These are phyloP conservation scores for Lepidochitona cinerea DNA, from an alignment of 2,888 invertebrate genomes.

Conservation along the genomic window DNA sequence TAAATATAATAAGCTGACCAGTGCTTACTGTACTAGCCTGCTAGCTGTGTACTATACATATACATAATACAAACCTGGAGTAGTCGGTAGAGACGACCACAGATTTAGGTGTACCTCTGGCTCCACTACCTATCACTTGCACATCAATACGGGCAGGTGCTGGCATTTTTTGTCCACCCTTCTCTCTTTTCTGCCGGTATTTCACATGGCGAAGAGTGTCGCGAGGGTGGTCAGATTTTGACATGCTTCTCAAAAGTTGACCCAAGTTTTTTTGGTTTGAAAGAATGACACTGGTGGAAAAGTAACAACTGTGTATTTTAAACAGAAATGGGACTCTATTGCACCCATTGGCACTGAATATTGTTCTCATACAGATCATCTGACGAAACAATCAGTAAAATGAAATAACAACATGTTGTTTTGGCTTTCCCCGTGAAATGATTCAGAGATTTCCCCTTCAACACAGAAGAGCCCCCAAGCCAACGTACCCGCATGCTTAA, in stretches of 20 bases:
- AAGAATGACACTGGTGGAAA: not conserved
- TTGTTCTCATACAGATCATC: not conserved
- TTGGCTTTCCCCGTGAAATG: no score
- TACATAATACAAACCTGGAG: no score
- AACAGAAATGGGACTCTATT: no score
- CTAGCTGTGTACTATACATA: no score
- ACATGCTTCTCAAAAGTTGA: slow-evolving; percentile 11
- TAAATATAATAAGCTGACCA: no score
- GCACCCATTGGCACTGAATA: not conserved
- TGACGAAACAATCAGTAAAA: not conserved
- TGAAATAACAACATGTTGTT: no score
- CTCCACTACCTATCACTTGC: slow-evolving; percentile 43
- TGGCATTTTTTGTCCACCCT: slow-evolving; percentile 27
- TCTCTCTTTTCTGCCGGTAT: slow-evolving; percentile 17
- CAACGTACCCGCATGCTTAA: no score
- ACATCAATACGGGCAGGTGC: slow-evolving; percentile 36
- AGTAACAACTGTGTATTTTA: no score
- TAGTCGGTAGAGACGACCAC: slow-evolving; percentile 39
- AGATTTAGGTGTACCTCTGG: slow-evolving; percentile 30
- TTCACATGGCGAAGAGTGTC: slow-evolving; percentile 19
- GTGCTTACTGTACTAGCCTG: no score
- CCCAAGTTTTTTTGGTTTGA: not conserved
- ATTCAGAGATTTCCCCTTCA: no score
- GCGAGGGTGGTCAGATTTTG: slow-evolving; percentile 6
- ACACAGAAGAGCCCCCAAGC: no score